Evolutionary conservation across 1,140 invertebrate species (phyloP).

Genomic region (Drosophila kohkoa): DNA sequence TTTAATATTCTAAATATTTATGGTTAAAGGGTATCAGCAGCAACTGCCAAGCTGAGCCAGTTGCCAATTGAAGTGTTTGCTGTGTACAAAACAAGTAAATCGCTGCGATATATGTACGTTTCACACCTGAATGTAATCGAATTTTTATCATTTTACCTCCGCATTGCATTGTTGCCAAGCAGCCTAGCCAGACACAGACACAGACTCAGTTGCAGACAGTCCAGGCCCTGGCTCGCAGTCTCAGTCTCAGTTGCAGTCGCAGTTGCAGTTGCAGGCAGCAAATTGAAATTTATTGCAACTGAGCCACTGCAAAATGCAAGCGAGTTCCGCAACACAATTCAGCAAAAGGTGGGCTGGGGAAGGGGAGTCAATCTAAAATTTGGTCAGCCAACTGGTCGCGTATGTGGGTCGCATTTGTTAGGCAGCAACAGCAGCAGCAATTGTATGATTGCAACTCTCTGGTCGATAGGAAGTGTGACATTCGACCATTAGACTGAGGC

Average conservation of each 20-base stretch:
- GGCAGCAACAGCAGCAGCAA: slow-evolving; percentile 30
- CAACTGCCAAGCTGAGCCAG: background rate
- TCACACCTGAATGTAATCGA: slow-evolving; percentile 83
- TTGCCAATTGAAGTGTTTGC: slow-evolving; percentile 25
- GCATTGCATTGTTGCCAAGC: slow-evolving; percentile 79
- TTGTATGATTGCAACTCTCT: slow-evolving; percentile 24
- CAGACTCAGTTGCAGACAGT: background rate
- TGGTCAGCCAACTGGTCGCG: slow-evolving; percentile 75
- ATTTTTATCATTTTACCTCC: slow-evolving; percentile 82
- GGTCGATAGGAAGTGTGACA: slow-evolving; percentile 66
- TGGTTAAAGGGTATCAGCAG: background rate
- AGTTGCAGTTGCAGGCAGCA: slow-evolving; percentile 53
- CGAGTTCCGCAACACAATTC: slow-evolving; percentile 40
- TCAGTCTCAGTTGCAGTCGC: slow-evolving; percentile 33
- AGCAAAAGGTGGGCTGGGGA: background rate
- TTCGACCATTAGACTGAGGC: slow-evolving; percentile 71
- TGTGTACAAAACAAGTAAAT: slow-evolving; percentile 74
- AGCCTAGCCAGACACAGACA: slow-evolving; percentile 34
- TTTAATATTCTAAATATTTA: slow-evolving; percentile 2
- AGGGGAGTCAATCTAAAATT: slow-evolving; percentile 57
- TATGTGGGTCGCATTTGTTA: slow-evolving; percentile 80
- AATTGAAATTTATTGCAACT: slow-evolving; percentile 81
- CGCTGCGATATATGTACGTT: slow-evolving; percentile 75
- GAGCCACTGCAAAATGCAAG: slow-evolving; percentile 77
- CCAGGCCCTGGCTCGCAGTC: slow-evolving; percentile 32